These are phyloP conservation scores for Anomalospiza imberbis DNA, from an alignment of 2,797 vertebrate species.

Conservation along the genomic window DNA sequence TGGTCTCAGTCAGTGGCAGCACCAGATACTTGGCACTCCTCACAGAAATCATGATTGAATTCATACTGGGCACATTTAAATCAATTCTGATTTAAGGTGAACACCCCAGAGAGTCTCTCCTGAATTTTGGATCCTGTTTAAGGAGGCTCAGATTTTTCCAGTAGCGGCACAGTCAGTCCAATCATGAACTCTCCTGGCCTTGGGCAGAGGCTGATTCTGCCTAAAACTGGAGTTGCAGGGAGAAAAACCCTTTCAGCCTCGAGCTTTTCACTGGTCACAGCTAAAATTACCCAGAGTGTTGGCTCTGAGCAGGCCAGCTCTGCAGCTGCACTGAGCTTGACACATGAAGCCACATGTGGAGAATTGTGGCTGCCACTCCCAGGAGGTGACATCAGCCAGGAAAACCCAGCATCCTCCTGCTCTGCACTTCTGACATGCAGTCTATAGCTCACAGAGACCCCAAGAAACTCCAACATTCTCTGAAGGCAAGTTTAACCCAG, in stretches of 20 bases:
- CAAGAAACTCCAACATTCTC: background rate
- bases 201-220: background rate
- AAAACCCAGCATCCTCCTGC: background rate
- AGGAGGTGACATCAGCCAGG: background rate
- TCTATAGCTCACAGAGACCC: background rate
- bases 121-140: background rate
- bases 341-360: background rate
- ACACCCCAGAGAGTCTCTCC: background rate
- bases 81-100: background rate
- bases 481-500: background rate
- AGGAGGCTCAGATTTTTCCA: background rate
- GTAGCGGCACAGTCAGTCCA: background rate
- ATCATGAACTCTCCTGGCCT: background rate
- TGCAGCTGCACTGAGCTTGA: background rate
- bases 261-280: background rate
- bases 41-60: background rate
- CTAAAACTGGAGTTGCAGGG: background rate
- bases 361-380: background rate
- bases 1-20: background rate
- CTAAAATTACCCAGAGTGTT: background rate
- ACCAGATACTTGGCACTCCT: too few relatives aligned
- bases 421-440: background rate
- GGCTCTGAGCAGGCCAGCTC: background rate
- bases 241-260: background rate
- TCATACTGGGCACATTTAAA: background rate